Conservation (phyloP, 1,140 invertebrate genomes). For the Choristoneura fumiferana region DNA sequence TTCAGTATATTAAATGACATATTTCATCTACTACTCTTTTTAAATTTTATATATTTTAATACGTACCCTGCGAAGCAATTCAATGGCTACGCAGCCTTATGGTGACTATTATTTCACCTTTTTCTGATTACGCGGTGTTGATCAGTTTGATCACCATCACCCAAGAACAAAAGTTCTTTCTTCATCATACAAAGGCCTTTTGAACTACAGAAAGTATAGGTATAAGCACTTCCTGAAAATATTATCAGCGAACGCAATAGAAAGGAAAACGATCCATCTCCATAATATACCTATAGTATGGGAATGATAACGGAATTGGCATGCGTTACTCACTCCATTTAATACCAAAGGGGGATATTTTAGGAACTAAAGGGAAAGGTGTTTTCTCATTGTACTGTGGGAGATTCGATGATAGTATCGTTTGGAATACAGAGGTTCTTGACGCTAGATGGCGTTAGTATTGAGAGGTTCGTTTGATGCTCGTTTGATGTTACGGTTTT, state of each 20-base stretch:
- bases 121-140: no score
- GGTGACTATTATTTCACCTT: no score
- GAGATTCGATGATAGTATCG: background rate
- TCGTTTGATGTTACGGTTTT: no score
- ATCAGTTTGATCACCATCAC: no score
- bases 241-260: background rate
- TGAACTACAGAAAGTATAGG: background rate
- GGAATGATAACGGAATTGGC: conserved; percentile 4
- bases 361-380: background rate
- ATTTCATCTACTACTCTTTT: no score
- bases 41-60: no score
- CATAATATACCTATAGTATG: background rate
- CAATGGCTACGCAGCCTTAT: no score
- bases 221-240: background rate
- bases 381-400: background rate
- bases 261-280: conserved; percentile 8
- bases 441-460: no score
- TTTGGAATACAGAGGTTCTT: background rate
- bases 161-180: background rate
- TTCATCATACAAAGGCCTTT: background rate
- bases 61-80: no score
- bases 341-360: background rate
- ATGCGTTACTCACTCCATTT: conserved; percentile 4
- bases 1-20: no score
- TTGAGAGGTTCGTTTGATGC: no score